A percentile compares a stretch with the other conserved stretches of the same genome.
Evolutionary conservation across 2,888 invertebrate genomes (phyloP).

Genomic region (Nemapogon koenigi): DNA sequence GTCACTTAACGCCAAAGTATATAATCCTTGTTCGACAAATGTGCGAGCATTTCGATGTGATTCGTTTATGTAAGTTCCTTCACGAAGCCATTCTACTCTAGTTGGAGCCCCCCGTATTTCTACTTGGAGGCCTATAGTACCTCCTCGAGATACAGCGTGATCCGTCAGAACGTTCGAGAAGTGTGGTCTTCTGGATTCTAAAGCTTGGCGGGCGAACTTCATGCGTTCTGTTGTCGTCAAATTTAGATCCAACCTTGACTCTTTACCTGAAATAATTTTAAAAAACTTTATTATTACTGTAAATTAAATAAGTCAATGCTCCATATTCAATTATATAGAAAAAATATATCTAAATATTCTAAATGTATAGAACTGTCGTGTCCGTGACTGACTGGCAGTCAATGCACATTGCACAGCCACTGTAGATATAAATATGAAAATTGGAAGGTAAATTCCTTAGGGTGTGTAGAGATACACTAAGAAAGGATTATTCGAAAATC

Average conservation of each 20-base stretch:
- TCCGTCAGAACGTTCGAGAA: slow-evolving; percentile 74
- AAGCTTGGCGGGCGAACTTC: slow-evolving; percentile 35
- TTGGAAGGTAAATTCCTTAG: too few relatives aligned
- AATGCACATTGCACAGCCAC: too few relatives aligned
- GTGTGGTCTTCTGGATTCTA: slow-evolving; percentile 69
- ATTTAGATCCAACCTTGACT: slow-evolving; percentile 33
- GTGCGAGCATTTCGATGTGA: slow-evolving; percentile 70
- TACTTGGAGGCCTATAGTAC: slow-evolving; percentile 82
- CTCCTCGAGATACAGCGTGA: slow-evolving; percentile 75
- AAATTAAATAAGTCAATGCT: background rate
- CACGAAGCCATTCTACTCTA: slow-evolving; percentile 79
- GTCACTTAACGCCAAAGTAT: slow-evolving; percentile 76
- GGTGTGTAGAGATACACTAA: too few relatives aligned
- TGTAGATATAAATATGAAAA: too few relatives aligned
- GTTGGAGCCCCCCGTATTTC: slow-evolving; percentile 76
- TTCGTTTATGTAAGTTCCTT: slow-evolving; percentile 64
- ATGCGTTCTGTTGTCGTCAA: slow-evolving; percentile 36
- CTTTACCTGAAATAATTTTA: slow-evolving; percentile 30
- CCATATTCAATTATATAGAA: background rate
- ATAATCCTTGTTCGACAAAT: slow-evolving; percentile 71
- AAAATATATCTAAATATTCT: background rate
- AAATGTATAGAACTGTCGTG: background rate
- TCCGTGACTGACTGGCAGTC: background rate
- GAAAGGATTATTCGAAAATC: too few relatives aligned
- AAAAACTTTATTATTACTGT: too few relatives aligned